Evolutionary conservation across 2,113 vertebrate genomes (phyloP).

Genomic region (Myrmophylax atrothorax): DNA sequence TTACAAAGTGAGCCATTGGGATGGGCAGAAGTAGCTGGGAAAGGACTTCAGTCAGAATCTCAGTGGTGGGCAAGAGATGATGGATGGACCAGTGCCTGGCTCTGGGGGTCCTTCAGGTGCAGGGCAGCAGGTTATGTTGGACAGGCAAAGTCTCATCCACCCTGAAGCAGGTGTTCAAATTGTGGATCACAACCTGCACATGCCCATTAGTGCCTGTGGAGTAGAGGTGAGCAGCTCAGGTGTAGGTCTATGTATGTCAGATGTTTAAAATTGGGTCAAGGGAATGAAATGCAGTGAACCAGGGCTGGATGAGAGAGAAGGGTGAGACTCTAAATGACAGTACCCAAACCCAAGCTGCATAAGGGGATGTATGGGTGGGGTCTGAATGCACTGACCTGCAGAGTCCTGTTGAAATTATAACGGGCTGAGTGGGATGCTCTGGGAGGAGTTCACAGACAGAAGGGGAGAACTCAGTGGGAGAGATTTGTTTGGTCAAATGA

Average conservation of each 20-base stretch:
- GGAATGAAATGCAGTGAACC: neutral
- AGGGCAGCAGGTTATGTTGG: neutral
- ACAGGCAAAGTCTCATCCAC: too few relatives aligned
- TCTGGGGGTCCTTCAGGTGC: neutral
- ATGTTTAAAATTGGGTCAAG: neutral
- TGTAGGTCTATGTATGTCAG: rapidly evolving
- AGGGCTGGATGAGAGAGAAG: neutral
- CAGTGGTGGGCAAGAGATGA: neutral
- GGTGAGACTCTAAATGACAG: neutral
- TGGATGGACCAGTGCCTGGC: neutral
- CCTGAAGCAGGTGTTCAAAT: neutral
- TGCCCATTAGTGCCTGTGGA: neutral
- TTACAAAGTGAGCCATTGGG: neutral
- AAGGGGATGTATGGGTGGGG: neutral
- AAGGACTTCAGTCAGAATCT: neutral
- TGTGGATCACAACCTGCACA: too few relatives aligned
- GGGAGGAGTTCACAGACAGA: neutral
- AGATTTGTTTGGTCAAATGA: neutral
- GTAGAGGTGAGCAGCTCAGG: neutral
- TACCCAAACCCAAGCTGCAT: neutral
- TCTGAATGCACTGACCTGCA: neutral
- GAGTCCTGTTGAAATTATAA: neutral
- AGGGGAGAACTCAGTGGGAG: neutral
- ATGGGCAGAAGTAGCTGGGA: too few relatives aligned
- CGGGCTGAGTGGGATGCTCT: neutral